Evolutionary conservation across 2,888 invertebrate genomes (phyloP), one percentile per base, ranked within the genome.

Genomic region (Automeris io): DNA sequence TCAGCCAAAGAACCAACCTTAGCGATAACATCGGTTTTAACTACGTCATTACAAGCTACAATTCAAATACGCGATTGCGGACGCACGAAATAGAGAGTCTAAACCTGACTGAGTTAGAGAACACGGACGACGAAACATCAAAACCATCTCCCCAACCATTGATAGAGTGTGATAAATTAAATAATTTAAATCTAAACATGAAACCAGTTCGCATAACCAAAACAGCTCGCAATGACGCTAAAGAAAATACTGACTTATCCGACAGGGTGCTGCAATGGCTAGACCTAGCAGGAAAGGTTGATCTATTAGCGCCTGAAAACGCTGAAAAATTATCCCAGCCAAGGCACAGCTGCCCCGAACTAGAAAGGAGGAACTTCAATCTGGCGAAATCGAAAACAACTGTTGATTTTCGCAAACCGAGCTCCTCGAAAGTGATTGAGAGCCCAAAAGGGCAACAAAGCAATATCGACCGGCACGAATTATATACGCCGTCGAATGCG

Each of bases 211-310:
- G 67, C 49, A 63, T 61, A n/a, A 82, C 81, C 45, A 67, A 82
- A 44, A 82, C 85, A 0, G 61, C 72, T 5, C 63, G 81, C 35
- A 51, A 51, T 1, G 83, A 85, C 2, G 54, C 50, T 1, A 70
- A 72, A 40, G 77, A 77, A 34, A 76, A 69, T 45, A 81, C 71
- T 0, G 85, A 83, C n/a, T 52, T 87, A 12, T 87, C 93, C 0
- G 93, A 94, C 43, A 86, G 93, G 38, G 95, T 95, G 0, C 72
- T 94, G 2, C 91, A 93, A 54, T 95, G 95, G 95, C 61, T 95
- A 47, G 93, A 94, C 63, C 74, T 94, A 39, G 93, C 93, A 0
- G 92, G 91, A 0, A 89, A 90, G 57, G 81, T 87, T 2, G 81
- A 83, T 49, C 54, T 87, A 18, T 46, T 87, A 11, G 69, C 72